A percentile compares a stretch with the other conserved stretches of the same genome.
Conservation (phyloP, 1,140 invertebrate species). For the Euglossa dilemma region DNA sequence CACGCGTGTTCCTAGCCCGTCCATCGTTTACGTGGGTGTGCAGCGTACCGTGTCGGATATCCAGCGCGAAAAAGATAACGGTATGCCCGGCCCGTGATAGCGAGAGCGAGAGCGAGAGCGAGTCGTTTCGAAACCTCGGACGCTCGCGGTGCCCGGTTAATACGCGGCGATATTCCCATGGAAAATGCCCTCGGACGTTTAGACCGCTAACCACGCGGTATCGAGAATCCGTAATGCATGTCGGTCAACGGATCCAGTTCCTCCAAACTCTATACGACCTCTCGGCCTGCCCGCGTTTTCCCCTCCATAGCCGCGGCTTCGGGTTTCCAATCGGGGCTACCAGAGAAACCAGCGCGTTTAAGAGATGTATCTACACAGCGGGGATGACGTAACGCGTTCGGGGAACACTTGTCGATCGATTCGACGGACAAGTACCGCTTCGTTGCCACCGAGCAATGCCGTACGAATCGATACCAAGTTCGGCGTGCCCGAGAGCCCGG, state of each 20-base stretch:
- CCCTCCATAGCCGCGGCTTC: background rate
- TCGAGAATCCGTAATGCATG: slow-evolving; percentile 12
- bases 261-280: background rate
- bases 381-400: background rate
- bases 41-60: slow-evolving; percentile 32
- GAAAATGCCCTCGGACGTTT: slow-evolving; percentile 24
- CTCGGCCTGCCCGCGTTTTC: background rate
- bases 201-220: background rate
- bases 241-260: background rate
- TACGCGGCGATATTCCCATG: slow-evolving; percentile 32
- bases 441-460: too few relatives aligned
- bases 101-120: slow-evolving; percentile 34
- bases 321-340: background rate
- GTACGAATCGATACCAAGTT: background rate
- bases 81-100: slow-evolving; percentile 9
- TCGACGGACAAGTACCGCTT: background rate
- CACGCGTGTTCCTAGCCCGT: slow-evolving; percentile 19
- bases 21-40: slow-evolving; percentile 40
- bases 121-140: slow-evolving; percentile 34
- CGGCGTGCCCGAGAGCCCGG: too few relatives aligned
- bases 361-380: background rate
- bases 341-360: background rate
- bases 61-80: slow-evolving; percentile 54
- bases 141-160: slow-evolving; percentile 19
- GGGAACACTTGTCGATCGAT: background rate